Base-by-base conservation (phyloP, 2,113 vertebrate genomes). In the Miniopterus natalensis region DNA sequence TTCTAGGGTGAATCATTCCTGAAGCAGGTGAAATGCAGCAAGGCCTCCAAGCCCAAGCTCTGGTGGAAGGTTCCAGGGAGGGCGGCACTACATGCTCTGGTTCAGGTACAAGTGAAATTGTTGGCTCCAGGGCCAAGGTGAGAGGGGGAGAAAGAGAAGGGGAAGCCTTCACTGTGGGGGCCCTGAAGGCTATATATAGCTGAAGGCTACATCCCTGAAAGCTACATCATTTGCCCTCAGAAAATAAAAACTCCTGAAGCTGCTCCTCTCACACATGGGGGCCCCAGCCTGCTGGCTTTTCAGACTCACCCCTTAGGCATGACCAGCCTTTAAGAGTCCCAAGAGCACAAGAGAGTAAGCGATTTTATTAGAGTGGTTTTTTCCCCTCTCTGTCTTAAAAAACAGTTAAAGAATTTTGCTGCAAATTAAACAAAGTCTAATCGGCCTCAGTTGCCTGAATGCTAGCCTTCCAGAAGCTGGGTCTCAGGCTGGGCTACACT, bases 371-470 rank as follows among this genome's bases (percentile, higher is more conserved):
- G 25, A 53, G 10, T 42, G 31, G 0, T 53, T 74, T 66, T 73
- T 70, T 6, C 2, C 5, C 1, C n/a, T 9, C 23, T 15, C 8
- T 53, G 1, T 75, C 73, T 88, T 93, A 77, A 90, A 17, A 49
- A 70, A 40, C 49, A 17, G 1, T 17, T 15, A 65, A 66, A 63
- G 40, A 4, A 25, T 87, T 92, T 96, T 80, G 57, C 71, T 96
- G 84, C 73, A 94, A 85, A 95, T 95, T 94, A 96, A 95, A 90
- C 87, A 94, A 85, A 95, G 92, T 88, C 89, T 89, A 3, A 47
- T 85, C 78, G 71, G 42, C 61, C 77, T 77, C 81, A 31, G 36
- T 79, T 90, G 87, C 47, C 55, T 65, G 65, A 47, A 25, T 70
- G 92, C 70, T 83, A 71, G n/a, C 40, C 45, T 94, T 93, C 70